Base-by-base conservation (phyloP, 2,113 vertebrate genomes). In the Megaceryle torquata region DNA sequence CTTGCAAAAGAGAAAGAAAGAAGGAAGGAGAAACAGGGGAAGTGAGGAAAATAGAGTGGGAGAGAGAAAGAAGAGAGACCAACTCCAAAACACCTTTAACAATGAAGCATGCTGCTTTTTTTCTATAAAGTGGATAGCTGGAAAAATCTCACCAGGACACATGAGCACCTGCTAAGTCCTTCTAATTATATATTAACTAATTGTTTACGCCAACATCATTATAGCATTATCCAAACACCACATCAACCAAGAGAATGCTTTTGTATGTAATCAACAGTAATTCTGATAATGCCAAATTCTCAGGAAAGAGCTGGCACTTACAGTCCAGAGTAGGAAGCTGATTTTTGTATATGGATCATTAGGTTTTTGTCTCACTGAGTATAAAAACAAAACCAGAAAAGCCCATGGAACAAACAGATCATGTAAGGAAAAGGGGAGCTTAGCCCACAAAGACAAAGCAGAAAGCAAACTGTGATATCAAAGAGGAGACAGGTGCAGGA, bases 141-240 rank as follows among this genome's bases (percentile, higher is more conserved):
- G 53, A 86, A 93, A 92, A 85, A 82, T 82, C 70, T 50, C 82
- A 93, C 60, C 28, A 82, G 44, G 54, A 72, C 15, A 57, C 26
- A 82, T 1, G 2, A 89, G 67, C 86, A 95, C 88, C 77, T 93
- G 69, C 65, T 81, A 95, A 89, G 61, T 82, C 41, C 69, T 64
- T 87, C 59, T 88, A 86, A 88, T 84, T 72, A 46, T 46, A 83
- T 28, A 80, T 79, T 71, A 92, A 88, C 44, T 91, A 91, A 96
- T 70, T 94, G 94, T 84, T 94, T 91, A 92, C 6, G 6, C 25
- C 56, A 93, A 84, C 68, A 91, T 78, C 57, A 83, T 82, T 82
- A 82, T 80, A 85, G 33, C 57, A 54, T 86, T 76, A 92, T 59
- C 76, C 59, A 91, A 91, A 89, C 46, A 91, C 28, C 53, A 53